These are phyloP conservation scores for Drosophila punjabiensis DNA, from an alignment of 1,140 invertebrate genomes.

Conservation along the genomic window DNA sequence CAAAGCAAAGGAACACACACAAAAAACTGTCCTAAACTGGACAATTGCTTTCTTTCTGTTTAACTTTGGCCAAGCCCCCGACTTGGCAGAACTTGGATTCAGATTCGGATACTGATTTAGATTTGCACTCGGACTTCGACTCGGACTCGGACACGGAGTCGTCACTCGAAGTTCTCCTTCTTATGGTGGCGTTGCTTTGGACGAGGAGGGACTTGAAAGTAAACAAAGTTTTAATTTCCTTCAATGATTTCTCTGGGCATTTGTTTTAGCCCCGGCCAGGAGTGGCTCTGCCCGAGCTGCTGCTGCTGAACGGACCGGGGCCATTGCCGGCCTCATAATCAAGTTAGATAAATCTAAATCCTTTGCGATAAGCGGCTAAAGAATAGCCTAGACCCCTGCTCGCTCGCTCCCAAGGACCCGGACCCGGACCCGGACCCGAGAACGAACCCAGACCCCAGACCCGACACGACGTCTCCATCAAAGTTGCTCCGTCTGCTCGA, in stretches of 20 bases:
- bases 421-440: not conserved
- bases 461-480: conserved; percentile 37
- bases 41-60: conserved; percentile 11
- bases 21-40: conserved; percentile 30
- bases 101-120: not conserved
- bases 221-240: conserved; percentile 83
- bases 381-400: conserved; percentile 61
- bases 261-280: conserved; percentile 57
- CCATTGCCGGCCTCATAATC: conserved; percentile 66
- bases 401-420: not conserved
- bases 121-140: not conserved
- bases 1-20: not conserved
- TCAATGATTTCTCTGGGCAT: conserved; percentile 81
- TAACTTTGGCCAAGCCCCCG: conserved; percentile 9
- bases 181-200: conserved; percentile 1
- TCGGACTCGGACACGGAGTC: not conserved
- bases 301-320: too few species aligned
- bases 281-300: conserved; percentile 1
- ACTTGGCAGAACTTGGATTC: not conserved
- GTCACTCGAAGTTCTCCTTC: not conserved
- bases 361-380: conserved; percentile 79
- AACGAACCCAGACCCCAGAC: not conserved
- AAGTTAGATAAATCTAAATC: conserved; percentile 83
- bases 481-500: conserved; percentile 35
- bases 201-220: conserved; percentile 63